phyloP scores from a whole-genome alignment of 2,888 invertebrate species.

The Andricus quercusramuli region DNA sequence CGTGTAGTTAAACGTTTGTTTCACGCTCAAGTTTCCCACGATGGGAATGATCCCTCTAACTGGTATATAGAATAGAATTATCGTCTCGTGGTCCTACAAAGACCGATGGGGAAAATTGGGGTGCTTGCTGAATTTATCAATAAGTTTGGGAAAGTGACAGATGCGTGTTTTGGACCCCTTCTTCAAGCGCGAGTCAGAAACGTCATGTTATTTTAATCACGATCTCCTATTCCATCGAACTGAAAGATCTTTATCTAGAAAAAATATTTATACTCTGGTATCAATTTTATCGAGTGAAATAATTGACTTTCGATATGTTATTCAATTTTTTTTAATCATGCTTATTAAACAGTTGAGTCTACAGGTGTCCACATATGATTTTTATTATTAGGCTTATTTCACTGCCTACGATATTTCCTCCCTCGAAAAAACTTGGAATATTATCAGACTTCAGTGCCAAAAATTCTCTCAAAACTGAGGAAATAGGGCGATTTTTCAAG shows the following conservation, averaged over 20 bases:
- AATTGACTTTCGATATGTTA: too few species aligned
- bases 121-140: conserved; percentile 39
- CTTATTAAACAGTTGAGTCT: too few species aligned
- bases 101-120: conserved; percentile 23
- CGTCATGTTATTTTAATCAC: conserved; percentile 28
- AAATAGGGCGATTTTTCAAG: too few species aligned
- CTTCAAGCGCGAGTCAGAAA: background rate
- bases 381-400: too few species aligned
- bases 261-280: background rate
- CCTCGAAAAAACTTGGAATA: too few species aligned
- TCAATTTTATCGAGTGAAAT: background rate
- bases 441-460: too few species aligned
- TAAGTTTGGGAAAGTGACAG: conserved; percentile 46
- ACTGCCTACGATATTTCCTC: too few species aligned
- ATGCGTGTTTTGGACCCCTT: conserved; percentile 35
- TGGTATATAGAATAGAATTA: conserved; percentile 27
- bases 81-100: conserved; percentile 38
- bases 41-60: conserved; percentile 36
- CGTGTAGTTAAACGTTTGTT: conserved; percentile 37
- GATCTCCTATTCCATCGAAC: background rate
- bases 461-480: too few species aligned
- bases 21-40: conserved; percentile 43
- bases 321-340: too few species aligned
- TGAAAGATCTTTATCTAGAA: background rate
- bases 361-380: too few species aligned